Evolutionary conservation across 2,888 invertebrate genomes (phyloP).

Genomic region (Catocala nupta): DNA sequence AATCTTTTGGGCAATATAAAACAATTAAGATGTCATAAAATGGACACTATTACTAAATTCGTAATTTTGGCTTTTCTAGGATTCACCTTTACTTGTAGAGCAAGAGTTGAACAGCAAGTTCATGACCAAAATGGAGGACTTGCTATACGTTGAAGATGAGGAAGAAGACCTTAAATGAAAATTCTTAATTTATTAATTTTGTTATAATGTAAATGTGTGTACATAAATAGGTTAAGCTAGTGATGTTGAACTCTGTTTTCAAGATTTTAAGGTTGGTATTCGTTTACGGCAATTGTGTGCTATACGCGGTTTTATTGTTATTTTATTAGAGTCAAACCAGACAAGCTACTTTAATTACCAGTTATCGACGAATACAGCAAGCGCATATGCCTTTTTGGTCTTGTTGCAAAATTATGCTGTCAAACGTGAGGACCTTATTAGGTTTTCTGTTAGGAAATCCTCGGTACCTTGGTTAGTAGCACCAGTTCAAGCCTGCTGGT

Average conservation of each 20-base stretch:
- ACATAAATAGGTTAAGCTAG: conserved; percentile 46
- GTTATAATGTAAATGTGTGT: conserved; percentile 56
- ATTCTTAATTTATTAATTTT: conserved; percentile 29
- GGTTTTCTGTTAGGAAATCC: no score
- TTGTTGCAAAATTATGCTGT: no score
- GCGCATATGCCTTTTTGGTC: no score
- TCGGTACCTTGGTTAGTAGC: no score
- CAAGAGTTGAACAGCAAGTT: conserved; percentile 75
- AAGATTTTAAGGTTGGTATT: conserved; percentile 28
- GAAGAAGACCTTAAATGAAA: conserved; percentile 79
- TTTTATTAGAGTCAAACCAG: no score
- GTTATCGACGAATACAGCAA: no score
- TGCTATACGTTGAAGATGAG: conserved; percentile 80
- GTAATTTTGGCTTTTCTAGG: conserved; percentile 54
- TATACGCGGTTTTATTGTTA: no score
- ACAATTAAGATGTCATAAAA: no score
- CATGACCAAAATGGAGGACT: conserved; percentile 79
- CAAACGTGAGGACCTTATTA: no score
- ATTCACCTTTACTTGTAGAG: conserved; percentile 61
- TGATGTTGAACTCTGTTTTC: conserved; percentile 35
- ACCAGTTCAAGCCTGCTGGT: no score
- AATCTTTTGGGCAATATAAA: no score
- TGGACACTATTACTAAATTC: background rate
- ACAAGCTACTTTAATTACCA: no score
- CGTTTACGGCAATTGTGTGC: conserved; percentile 16